Conservation (phyloP, 2,888 invertebrate genomes). For the Oegoconia quadripuncta region DNA sequence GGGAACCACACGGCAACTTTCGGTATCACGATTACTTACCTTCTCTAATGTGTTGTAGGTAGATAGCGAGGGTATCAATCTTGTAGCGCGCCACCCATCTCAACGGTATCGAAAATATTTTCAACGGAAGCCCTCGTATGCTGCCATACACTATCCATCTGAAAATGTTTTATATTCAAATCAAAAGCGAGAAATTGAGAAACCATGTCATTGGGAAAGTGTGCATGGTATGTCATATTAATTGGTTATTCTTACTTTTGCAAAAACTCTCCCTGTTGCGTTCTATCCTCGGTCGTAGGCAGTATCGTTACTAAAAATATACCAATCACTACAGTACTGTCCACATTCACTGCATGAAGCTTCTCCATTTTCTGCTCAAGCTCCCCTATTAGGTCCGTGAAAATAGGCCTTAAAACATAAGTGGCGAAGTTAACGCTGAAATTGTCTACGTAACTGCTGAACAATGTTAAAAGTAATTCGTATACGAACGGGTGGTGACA, state of each 20-base stretch:
- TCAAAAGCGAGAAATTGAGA: neutral
- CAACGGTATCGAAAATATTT: constrained; percentile 71
- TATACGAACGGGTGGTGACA: constrained; percentile 54
- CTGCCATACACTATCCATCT: constrained; percentile 75
- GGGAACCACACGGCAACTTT: too few relatives aligned
- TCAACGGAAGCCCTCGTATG: constrained; percentile 68
- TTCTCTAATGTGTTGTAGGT: constrained; percentile 83
- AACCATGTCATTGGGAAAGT: neutral
- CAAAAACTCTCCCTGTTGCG: constrained; percentile 74
- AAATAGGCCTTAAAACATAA: constrained; percentile 77
- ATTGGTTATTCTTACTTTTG: constrained; percentile 69
- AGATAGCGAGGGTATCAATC: constrained; percentile 74
- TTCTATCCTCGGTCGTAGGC: constrained; percentile 66
- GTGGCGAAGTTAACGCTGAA: constrained; percentile 83
- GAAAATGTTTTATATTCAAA: constrained; percentile 12
- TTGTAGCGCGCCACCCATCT: constrained; percentile 68
- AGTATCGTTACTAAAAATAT: constrained; percentile 80
- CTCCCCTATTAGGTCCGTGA: constrained; percentile 76
- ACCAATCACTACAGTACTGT: constrained; percentile 79
- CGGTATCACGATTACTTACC: too few relatives aligned
- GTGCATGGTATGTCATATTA: neutral
- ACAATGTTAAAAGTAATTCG: constrained; percentile 53
- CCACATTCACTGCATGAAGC: constrained; percentile 68
- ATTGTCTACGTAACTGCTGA: constrained; percentile 75
- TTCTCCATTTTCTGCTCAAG: constrained; percentile 82